A percentile compares a stretch with the other conserved stretches of the same genome.
phyloP scores from a whole-genome alignment of 92 coral and sea anemone genomes.

The Palythoa grandis region DNA sequence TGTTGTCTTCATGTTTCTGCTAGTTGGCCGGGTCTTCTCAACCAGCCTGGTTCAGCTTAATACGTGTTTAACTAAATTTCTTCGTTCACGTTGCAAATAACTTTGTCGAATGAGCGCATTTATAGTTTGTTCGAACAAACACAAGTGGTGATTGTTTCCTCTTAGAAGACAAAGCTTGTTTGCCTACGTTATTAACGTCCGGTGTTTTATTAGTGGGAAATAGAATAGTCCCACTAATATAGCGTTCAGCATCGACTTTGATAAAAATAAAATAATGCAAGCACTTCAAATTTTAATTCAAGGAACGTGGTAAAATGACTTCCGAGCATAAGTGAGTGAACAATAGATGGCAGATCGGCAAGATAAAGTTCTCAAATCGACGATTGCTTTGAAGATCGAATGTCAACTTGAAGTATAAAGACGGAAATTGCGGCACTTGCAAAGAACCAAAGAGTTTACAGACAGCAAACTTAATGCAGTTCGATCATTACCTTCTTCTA shows the following conservation, averaged over 20 bases:
- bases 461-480: constrained; percentile 6
- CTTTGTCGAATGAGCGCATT: background rate
- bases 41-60: background rate
- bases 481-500: background rate
- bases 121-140: constrained; percentile 20
- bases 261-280: background rate
- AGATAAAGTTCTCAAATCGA: constrained; percentile 15
- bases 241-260: background rate
- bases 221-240: background rate
- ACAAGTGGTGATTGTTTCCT: constrained; percentile 29
- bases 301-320: constrained; percentile 24
- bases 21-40: background rate
- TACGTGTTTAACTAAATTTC: constrained; percentile 1
- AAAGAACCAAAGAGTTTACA: background rate
- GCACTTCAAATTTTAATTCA: constrained; percentile 29
- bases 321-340: constrained; percentile 37
- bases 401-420: background rate
- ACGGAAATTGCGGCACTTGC: constrained; percentile 46
- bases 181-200: constrained; percentile 34
- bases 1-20: background rate
- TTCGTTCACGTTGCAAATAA: constrained; percentile 25
- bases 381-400: background rate
- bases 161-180: constrained; percentile 20
- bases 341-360: constrained; percentile 11
- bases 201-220: constrained; percentile 17